Evolutionary conservation across 1,140 invertebrate species (phyloP).

Genomic region (Meloidogyne floridensis): DNA sequence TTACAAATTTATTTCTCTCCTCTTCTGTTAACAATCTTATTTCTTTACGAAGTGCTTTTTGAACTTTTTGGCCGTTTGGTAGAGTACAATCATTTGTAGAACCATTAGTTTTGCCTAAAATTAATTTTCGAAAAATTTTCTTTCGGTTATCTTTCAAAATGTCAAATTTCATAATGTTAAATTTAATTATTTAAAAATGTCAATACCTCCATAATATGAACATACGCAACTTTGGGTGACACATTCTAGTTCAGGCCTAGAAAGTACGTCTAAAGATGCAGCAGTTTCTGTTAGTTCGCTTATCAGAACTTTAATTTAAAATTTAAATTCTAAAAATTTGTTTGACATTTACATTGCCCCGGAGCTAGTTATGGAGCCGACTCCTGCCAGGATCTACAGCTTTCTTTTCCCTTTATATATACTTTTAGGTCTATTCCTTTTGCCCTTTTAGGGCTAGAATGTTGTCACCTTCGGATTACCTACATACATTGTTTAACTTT

Average conservation of each 20-base stretch:
- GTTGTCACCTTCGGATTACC: no score
- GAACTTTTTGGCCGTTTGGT: constrained; percentile 40
- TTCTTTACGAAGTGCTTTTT: constrained; percentile 54
- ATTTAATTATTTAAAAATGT: background rate
- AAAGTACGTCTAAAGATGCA: background rate
- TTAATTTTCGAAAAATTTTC: background rate
- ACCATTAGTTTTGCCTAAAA: background rate
- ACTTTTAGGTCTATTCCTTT: no score
- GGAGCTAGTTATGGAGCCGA: no score
- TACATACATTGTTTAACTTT: no score
- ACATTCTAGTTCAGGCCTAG: background rate
- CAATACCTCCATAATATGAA: background rate
- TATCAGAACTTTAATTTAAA: no score
- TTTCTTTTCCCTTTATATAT: no score
- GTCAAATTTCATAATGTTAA: no score
- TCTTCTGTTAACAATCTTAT: constrained; percentile 46
- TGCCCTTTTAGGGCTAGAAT: no score
- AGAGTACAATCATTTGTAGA: constrained; percentile 41
- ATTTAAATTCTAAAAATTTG: no score
- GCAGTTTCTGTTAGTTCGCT: no score
- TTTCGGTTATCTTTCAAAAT: background rate
- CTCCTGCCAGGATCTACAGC: no score
- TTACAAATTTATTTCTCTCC: constrained; percentile 22
- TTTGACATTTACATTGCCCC: no score
- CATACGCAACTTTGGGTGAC: background rate